Conservation (phyloP, 2,797 vertebrate species). For the Rhinatrema bivittatum region DNA sequence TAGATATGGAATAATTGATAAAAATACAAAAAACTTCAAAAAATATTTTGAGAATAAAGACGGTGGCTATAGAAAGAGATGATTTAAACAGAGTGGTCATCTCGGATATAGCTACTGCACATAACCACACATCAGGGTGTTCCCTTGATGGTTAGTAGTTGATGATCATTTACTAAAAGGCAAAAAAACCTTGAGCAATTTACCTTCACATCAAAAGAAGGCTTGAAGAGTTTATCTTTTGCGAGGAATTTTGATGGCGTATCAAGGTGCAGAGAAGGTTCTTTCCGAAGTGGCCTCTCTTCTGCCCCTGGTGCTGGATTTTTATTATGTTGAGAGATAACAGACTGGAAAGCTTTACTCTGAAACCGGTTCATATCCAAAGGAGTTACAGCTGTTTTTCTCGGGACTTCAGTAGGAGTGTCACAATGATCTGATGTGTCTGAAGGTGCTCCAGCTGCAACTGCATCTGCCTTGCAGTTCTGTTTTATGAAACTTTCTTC, state of each 20-base stretch:
- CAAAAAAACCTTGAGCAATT: background rate
- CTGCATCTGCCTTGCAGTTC: conserved; percentile 18
- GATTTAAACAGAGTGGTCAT: too few species aligned
- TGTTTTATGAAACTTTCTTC: conserved; percentile 30
- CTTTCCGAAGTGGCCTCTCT: conserved; percentile 51
- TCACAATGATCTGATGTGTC: conserved; percentile 26
- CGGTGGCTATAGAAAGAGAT: too few species aligned
- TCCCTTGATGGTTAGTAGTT: too few species aligned
- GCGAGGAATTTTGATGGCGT: conserved; percentile 92
- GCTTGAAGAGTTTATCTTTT: conserved; percentile 85
- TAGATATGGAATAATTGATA: too few species aligned
- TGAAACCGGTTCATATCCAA: conserved; percentile 81
- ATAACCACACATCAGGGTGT: too few species aligned
- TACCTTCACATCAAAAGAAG: conserved; percentile 86
- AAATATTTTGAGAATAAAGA: too few species aligned
- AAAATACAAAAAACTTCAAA: too few species aligned
- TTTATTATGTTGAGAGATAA: conserved; percentile 61
- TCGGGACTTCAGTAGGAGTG: conserved; percentile 38
- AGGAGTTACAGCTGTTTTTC: conserved; percentile 68
- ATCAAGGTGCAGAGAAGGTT: conserved; percentile 74
- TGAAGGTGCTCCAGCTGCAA: background rate
- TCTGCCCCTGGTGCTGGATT: conserved; percentile 19
- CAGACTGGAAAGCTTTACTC: conserved; percentile 78
- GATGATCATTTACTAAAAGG: too few species aligned
- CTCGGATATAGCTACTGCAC: too few species aligned